phyloP scores from a whole-genome alignment of 35 echinoderm and acorn worm species.

The Apostichopus japonicus region DNA sequence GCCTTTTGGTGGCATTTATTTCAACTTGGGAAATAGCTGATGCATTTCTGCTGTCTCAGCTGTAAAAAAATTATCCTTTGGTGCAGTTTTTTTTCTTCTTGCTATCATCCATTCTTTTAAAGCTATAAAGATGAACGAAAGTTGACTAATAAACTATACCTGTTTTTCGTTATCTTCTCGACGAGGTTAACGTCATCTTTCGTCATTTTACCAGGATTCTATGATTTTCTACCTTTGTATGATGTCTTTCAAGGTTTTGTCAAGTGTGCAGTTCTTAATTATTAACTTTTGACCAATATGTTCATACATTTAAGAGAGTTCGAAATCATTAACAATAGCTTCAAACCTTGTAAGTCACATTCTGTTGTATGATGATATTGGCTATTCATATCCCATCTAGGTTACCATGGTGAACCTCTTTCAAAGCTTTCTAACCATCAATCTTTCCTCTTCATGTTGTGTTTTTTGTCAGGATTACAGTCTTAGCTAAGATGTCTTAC shows the following conservation, averaged over 20 bases:
- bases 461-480: not conserved
- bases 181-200: not conserved
- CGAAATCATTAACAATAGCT: not conserved
- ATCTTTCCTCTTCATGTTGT: not conserved
- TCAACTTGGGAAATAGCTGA: not conserved
- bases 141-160: too few species aligned
- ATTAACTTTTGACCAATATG: not conserved
- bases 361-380: too few species aligned
- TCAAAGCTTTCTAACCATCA: too few species aligned
- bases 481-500: not conserved
- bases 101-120: too few species aligned
- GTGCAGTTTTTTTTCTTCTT: too few species aligned
- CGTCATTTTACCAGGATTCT: not conserved
- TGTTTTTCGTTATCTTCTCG: too few species aligned
- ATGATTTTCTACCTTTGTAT: not conserved
- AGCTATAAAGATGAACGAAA: too few species aligned
- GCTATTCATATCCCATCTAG: not conserved
- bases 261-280: not conserved
- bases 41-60: too few species aligned
- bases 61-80: too few species aligned
- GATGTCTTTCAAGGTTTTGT: not conserved
- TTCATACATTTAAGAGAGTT: not conserved
- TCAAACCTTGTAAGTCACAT: too few species aligned
- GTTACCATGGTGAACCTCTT: not conserved
- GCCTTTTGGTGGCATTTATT: not conserved